Evolutionary conservation across 2,797 vertebrate species (phyloP).

Genomic region (Danio tinwini): DNA sequence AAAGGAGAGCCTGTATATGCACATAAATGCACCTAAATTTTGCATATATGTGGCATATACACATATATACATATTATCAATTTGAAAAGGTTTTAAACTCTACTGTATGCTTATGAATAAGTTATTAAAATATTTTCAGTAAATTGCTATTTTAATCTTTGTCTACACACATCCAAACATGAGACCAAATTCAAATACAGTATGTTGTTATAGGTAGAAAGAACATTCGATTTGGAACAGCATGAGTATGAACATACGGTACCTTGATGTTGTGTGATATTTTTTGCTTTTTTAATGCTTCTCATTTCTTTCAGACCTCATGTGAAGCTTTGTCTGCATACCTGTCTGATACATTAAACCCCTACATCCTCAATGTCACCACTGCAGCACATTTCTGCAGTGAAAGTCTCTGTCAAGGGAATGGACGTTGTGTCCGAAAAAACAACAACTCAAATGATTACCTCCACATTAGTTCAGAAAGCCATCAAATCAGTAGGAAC

Average conservation of each 20-base stretch:
- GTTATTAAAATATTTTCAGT: not conserved
- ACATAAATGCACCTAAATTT: too few species aligned
- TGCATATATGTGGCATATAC: too few species aligned
- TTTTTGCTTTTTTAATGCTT: not conserved
- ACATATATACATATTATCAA: too few species aligned
- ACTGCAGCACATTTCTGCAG: slow-evolving; percentile 81
- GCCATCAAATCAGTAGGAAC: slow-evolving; percentile 69
- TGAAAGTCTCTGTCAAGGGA: slow-evolving; percentile 73
- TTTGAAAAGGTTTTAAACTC: too few species aligned
- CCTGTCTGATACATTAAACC: slow-evolving; percentile 74
- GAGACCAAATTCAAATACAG: too few species aligned
- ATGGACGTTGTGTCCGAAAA: slow-evolving; percentile 81
- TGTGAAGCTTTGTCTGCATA: slow-evolving; percentile 65
- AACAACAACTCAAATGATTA: slow-evolving; percentile 77
- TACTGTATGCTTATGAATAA: too few species aligned
- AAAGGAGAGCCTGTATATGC: too few species aligned
- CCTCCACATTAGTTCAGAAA: slow-evolving; percentile 81
- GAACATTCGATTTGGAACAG: not conserved
- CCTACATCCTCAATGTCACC: slow-evolving; percentile 84
- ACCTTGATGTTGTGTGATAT: not conserved
- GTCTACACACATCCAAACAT: not conserved
- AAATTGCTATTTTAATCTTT: not conserved
- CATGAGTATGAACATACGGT: not conserved
- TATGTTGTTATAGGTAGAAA: not conserved
- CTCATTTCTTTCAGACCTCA: slow-evolving; percentile 62